A percentile compares a stretch with the other conserved stretches of the same genome.
Evolutionary conservation across 2,113 vertebrate species (phyloP).

Genomic region (Microcebus murinus): DNA sequence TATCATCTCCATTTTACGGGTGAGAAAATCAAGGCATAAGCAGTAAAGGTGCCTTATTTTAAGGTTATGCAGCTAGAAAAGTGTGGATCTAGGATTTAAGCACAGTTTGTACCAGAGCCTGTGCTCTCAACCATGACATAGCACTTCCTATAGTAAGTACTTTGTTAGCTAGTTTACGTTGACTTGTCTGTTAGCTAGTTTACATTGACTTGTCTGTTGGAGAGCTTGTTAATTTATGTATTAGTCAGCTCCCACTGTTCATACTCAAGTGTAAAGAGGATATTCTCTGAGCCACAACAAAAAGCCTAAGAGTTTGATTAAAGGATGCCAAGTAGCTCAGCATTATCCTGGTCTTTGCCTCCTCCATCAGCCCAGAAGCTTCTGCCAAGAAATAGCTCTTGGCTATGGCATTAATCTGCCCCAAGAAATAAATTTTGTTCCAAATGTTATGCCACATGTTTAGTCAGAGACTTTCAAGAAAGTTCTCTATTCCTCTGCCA

Average conservation of each 20-base stretch:
- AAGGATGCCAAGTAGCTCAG: background rate
- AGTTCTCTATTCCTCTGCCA: background rate
- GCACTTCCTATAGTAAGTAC: background rate
- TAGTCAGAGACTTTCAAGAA: background rate
- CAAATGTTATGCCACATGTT: background rate
- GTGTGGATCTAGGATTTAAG: background rate
- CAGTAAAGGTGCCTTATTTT: background rate
- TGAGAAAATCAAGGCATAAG: background rate
- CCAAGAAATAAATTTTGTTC: background rate
- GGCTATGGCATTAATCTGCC: background rate
- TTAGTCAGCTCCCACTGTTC: background rate
- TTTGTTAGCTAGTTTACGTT: background rate
- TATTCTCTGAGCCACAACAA: background rate
- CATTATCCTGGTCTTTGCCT: background rate
- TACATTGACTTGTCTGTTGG: background rate
- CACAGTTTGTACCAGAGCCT: too few species aligned
- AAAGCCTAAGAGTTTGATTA: background rate
- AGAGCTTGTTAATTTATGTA: background rate
- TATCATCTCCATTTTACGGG: background rate
- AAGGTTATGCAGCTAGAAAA: background rate
- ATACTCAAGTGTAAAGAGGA: background rate
- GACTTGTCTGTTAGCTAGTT: background rate
- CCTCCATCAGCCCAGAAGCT: background rate
- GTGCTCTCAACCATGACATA: background rate
- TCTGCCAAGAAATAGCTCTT: background rate